Percentiles rank a stretch among this genome's conserved stretches.
phyloP scores from a whole-genome alignment of 1,140 invertebrate genomes.

The Drosophila setifemur region DNA sequence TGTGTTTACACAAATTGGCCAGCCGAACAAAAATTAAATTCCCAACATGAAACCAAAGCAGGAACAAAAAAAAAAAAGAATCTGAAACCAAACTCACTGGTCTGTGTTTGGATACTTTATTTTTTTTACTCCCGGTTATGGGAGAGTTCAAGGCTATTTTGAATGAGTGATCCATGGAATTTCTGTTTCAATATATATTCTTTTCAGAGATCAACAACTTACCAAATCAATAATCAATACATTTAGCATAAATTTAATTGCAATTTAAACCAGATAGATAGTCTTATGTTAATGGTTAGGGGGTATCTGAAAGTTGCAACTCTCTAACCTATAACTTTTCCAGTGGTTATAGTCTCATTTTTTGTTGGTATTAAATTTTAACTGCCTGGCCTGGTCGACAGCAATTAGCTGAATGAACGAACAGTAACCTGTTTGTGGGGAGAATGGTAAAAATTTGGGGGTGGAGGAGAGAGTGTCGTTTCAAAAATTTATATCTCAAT shows the following conservation, averaged over 20 bases:
- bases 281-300: too few species aligned
- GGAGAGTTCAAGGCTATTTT: conserved; percentile 22
- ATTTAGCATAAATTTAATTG: not conserved
- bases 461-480: conserved; percentile 56
- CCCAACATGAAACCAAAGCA: too few species aligned
- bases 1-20: conserved; percentile 73
- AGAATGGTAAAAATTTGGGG: not conserved
- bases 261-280: not conserved
- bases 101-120: conserved; percentile 1
- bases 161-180: not conserved
- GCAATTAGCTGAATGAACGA: conserved; percentile 47
- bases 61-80: conserved; percentile 1
- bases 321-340: not conserved
- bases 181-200: too few species aligned
- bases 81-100: conserved; percentile 34
- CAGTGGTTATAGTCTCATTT: conserved; percentile 9
- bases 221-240: not conserved
- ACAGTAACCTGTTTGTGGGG: conserved; percentile 33
- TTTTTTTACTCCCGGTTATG: not conserved
- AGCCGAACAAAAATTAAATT: conserved; percentile 47
- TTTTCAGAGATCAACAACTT: not conserved
- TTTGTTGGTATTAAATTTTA: conserved; percentile 39
- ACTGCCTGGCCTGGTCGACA: conserved; percentile 20
- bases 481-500: conserved; percentile 81
- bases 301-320: conserved; percentile 2